Evolutionary conservation across 2,797 vertebrate species (phyloP).

Genomic region (Heteromormyrus szaboi): DNA sequence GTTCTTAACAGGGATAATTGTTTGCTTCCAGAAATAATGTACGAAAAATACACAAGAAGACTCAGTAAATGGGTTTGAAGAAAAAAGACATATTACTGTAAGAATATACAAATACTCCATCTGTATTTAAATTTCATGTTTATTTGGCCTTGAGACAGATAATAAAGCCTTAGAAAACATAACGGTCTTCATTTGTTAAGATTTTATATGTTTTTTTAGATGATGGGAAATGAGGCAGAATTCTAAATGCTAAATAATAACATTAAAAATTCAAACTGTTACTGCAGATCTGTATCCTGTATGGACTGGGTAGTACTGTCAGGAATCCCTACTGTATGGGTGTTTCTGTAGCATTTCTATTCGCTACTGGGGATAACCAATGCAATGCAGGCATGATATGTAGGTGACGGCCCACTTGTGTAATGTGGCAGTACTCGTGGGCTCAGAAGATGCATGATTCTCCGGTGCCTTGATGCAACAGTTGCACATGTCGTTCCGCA

Average conservation of each 20-base stretch:
- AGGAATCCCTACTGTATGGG: background rate
- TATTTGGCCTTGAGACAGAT: background rate
- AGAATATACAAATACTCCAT: background rate
- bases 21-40: background rate
- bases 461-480: constrained; percentile 24
- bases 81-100: background rate
- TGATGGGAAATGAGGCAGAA: background rate
- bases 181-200: background rate
- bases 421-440: background rate
- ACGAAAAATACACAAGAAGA: background rate
- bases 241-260: background rate
- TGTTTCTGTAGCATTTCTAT: background rate
- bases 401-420: background rate
- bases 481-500: constrained; percentile 32
- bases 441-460: background rate
- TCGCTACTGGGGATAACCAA: background rate
- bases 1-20: background rate
- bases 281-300: background rate
- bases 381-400: background rate
- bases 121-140: background rate
- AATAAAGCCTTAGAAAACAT: background rate
- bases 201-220: background rate
- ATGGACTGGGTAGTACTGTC: background rate
- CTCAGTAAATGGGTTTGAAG: background rate
- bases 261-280: background rate